Evolutionary conservation across 2,113 vertebrate genomes (phyloP).

Genomic region (Rhinichthys klamathensis): DNA sequence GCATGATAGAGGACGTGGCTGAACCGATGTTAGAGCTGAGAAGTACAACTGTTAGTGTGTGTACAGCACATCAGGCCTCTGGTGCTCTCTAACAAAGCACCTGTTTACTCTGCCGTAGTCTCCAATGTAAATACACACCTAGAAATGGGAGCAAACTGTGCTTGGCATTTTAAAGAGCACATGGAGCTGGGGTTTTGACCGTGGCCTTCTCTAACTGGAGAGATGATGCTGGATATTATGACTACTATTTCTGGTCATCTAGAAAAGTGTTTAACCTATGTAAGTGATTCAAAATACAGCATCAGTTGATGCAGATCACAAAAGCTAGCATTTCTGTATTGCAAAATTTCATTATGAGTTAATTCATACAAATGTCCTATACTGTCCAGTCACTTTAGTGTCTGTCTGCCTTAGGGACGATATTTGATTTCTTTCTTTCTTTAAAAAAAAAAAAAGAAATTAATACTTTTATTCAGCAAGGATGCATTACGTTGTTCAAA

Average conservation of each 20-base stretch:
- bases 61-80: background rate
- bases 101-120: constrained; percentile 40
- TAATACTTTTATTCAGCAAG: background rate
- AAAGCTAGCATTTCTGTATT: background rate
- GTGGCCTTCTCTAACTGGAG: background rate
- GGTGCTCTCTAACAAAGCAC: constrained; percentile 31
- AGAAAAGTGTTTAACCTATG: background rate
- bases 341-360: no score
- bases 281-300: background rate
- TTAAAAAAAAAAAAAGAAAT: background rate
- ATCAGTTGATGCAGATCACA: background rate
- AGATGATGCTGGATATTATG: no score
- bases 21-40: constrained; percentile 67
- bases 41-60: constrained; percentile 56
- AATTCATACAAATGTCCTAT: background rate
- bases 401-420: background rate
- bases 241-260: background rate
- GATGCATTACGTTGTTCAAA: background rate
- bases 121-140: constrained; percentile 42
- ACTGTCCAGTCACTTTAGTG: background rate
- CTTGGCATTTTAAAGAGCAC: background rate
- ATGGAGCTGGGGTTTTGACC: background rate
- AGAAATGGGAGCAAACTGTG: constrained; percentile 19
- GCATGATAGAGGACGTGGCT: constrained; percentile 63
- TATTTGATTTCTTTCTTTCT: background rate